Conservation (phyloP, 2,888 invertebrate genomes). For the Pandemis cinnamomeana region DNA sequence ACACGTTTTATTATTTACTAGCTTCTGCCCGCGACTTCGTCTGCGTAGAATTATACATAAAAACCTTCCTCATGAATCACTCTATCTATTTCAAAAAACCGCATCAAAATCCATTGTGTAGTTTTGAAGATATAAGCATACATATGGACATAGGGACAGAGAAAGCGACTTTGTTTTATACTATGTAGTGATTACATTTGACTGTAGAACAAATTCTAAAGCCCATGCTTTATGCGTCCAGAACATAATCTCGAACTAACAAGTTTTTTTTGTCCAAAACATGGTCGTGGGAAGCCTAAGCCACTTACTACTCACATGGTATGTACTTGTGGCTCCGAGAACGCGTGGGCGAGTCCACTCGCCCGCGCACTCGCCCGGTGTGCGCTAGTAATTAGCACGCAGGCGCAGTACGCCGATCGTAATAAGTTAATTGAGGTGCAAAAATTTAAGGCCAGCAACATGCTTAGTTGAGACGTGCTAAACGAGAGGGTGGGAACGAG, state of each 20-base stretch:
- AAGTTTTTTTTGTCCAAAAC: conserved; percentile 4
- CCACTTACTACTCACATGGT: conserved; percentile 19
- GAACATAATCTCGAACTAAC: neutral
- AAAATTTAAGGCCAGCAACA: conserved; percentile 65
- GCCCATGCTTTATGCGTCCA: neutral
- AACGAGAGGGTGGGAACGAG: conserved; percentile 48
- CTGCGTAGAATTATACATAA: too few relatives aligned
- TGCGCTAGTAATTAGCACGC: conserved; percentile 59
- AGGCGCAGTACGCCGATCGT: conserved; percentile 60
- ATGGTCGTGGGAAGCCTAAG: conserved; percentile 9
- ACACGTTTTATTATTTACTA: too few relatives aligned
- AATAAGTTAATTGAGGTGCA: conserved; percentile 83
- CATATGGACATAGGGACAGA: too few relatives aligned
- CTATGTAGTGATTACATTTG: too few relatives aligned
- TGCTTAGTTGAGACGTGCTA: conserved; percentile 66
- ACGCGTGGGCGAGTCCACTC: conserved; percentile 45
- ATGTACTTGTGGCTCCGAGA: conserved; percentile 11
- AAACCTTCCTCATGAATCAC: too few relatives aligned
- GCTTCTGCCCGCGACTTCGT: too few relatives aligned
- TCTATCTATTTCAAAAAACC: too few relatives aligned
- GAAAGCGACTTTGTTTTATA: too few relatives aligned
- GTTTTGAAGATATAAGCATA: too few relatives aligned
- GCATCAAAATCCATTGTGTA: too few relatives aligned
- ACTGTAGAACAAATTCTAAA: too few relatives aligned
- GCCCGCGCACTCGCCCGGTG: conserved; percentile 34